phyloP scores from a whole-genome alignment of 2,113 vertebrate genomes.

The Cyanistes caeruleus region DNA sequence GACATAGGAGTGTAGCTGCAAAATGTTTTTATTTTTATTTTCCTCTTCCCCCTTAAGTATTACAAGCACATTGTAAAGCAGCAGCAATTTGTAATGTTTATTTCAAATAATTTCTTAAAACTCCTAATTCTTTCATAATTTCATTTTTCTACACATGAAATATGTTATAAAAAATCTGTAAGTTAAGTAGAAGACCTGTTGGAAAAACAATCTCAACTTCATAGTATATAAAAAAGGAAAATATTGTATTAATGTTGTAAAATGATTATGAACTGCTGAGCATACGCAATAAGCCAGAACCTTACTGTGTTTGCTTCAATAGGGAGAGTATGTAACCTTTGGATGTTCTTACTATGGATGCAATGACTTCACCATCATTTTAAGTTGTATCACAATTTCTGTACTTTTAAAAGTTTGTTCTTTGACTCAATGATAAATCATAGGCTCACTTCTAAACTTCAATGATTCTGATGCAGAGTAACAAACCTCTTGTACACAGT shows the following conservation, averaged over 20 bases:
- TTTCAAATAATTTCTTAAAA: background rate
- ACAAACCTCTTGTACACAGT: background rate
- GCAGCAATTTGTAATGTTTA: background rate
- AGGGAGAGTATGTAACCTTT: background rate
- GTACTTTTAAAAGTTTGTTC: background rate
- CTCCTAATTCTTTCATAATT: background rate
- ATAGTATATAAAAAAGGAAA: background rate
- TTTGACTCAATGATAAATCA: background rate
- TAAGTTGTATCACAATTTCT: background rate
- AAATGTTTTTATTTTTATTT: background rate
- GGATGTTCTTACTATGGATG: background rate
- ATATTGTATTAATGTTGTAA: background rate
- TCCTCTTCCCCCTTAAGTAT: background rate
- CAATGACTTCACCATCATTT: background rate
- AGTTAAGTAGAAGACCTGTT: background rate
- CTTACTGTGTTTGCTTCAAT: background rate
- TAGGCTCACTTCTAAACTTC: background rate
- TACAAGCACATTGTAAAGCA: background rate
- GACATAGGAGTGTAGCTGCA: background rate
- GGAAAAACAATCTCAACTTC: background rate
- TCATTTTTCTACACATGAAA: background rate
- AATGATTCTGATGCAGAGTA: background rate
- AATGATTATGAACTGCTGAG: background rate
- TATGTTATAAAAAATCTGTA: accelerated
- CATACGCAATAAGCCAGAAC: background rate